Evolutionary conservation across 2,888 invertebrate species (phyloP).

Genomic region (Protophormia terraenovae): DNA sequence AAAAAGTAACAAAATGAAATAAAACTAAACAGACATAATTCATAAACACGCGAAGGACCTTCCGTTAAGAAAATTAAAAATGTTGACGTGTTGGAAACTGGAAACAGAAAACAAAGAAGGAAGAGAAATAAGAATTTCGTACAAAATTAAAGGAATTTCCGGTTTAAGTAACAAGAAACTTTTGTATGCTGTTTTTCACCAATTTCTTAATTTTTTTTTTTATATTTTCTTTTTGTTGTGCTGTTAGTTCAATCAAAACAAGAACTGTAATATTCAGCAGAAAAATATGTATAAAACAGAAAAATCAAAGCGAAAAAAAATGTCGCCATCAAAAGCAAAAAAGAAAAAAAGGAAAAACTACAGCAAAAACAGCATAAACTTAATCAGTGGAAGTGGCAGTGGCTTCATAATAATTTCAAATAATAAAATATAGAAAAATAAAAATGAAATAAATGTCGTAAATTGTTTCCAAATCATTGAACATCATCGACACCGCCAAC

Average conservation of each 20-base stretch:
- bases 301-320: not conserved
- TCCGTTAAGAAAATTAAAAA: constrained; percentile 65
- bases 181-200: constrained; percentile 2
- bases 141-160: constrained; percentile 61
- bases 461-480: constrained; percentile 75
- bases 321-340: constrained; percentile 5
- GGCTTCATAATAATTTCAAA: constrained; percentile 42
- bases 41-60: constrained; percentile 63
- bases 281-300: not conserved
- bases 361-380: not conserved
- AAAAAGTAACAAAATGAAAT: constrained; percentile 28
- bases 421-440: constrained; percentile 38
- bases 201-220: not conserved
- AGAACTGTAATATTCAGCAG: constrained; percentile 20
- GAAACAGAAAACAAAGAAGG: not conserved
- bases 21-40: constrained; percentile 56
- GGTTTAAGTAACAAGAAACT: constrained; percentile 33
- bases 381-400: not conserved
- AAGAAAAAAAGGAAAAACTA: not conserved
- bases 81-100: constrained; percentile 47
- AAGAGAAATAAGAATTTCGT: not conserved
- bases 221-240: not conserved
- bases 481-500: constrained; percentile 68
- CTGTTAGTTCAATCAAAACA: constrained; percentile 3
- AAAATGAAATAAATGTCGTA: constrained; percentile 74